Evolutionary conservation across 2,888 invertebrate species (phyloP).

Genomic region (Morinoia aosen): DNA sequence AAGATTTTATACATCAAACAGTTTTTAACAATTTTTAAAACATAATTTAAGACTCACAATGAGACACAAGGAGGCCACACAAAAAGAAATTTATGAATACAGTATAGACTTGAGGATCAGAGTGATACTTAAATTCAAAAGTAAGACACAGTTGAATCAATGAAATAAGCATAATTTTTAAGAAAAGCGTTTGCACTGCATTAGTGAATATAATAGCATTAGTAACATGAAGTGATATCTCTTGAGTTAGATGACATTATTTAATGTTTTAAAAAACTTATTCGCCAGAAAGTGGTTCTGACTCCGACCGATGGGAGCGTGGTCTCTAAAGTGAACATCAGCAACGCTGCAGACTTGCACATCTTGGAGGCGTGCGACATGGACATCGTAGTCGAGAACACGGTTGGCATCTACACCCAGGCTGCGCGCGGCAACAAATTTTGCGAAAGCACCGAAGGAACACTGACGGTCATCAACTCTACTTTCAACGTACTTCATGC

Average conservation of each 20-base stretch:
- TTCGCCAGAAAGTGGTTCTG: constrained; percentile 1
- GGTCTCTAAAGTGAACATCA: background rate
- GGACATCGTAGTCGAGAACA: background rate
- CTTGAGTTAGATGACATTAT: background rate
- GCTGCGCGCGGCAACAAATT: background rate
- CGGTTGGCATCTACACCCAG: background rate
- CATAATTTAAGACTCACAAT: background rate
- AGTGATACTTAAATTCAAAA: background rate
- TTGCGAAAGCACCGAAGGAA: background rate
- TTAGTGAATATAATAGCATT: background rate
- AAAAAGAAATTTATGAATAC: background rate
- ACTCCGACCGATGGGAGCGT: background rate
- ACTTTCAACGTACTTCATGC: background rate
- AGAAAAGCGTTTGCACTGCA: background rate
- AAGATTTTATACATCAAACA: background rate
- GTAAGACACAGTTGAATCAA: background rate
- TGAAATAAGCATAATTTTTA: background rate
- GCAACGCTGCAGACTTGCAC: background rate
- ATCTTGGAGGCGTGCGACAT: constrained; percentile 2
- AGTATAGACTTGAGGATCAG: background rate
- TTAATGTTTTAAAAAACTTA: background rate
- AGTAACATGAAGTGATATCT: background rate
- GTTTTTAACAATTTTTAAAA: background rate
- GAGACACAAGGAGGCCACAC: background rate
- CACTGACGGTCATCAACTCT: background rate